phyloP scores from a whole-genome alignment of 2,113 vertebrate species.

The Entelurus aequoreus region DNA sequence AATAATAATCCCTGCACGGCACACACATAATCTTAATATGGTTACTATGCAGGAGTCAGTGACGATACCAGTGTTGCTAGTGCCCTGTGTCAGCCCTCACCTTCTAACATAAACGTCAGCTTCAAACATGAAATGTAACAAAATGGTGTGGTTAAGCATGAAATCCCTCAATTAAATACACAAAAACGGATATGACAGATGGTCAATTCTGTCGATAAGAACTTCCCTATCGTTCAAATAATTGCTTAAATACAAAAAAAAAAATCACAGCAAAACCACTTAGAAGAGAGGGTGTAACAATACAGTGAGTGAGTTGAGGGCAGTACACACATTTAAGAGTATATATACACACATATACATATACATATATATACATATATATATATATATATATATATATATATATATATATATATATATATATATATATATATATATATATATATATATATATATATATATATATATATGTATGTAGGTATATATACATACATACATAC shows the following conservation, averaged over 20 bases:
- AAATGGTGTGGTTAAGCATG: neutral
- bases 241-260: constrained; percentile 60
- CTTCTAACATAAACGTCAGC: neutral
- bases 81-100: neutral
- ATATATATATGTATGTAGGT: too few relatives aligned
- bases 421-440: too few relatives aligned
- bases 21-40: neutral
- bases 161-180: neutral
- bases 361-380: too few relatives aligned
- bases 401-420: too few relatives aligned
- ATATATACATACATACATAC: too few relatives aligned
- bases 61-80: neutral
- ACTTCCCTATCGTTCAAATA: too few relatives aligned
- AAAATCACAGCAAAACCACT: constrained; percentile 37
- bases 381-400: too few relatives aligned
- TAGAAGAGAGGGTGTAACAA: constrained; percentile 31
- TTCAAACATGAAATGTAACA: neutral
- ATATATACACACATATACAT: neutral
- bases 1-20: neutral
- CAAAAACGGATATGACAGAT: constrained; percentile 4
- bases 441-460: too few relatives aligned
- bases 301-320: constrained; percentile 57
- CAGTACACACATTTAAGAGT: constrained; percentile 59
- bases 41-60: neutral
- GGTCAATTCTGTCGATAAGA: too few relatives aligned